phyloP scores from a whole-genome alignment of 2,113 vertebrate genomes.

The Lamprologus sp. region DNA sequence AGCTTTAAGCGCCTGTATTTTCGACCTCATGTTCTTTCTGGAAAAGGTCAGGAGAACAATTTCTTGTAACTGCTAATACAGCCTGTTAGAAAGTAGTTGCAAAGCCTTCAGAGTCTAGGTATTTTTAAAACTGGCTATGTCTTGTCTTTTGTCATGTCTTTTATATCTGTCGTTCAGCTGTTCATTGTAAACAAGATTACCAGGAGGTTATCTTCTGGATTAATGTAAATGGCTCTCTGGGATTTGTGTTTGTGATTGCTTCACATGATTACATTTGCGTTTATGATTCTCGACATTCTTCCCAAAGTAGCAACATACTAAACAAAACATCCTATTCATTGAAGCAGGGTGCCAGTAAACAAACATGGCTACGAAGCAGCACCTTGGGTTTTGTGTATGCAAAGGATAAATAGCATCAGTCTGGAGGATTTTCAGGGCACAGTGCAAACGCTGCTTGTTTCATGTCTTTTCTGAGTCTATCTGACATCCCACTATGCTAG shows the following conservation, averaged over 20 bases:
- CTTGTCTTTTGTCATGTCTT: background rate
- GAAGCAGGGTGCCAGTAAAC: background rate
- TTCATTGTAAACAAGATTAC: constrained; percentile 17
- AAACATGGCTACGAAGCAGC: background rate
- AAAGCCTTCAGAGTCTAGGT: background rate
- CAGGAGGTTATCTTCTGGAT: background rate
- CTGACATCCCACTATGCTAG: constrained; percentile 3
- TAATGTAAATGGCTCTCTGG: background rate
- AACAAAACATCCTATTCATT: constrained; percentile 18
- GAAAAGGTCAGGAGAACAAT: background rate
- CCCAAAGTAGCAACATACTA: background rate
- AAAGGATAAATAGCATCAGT: background rate
- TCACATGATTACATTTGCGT: background rate
- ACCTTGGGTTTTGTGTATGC: background rate
- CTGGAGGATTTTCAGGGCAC: background rate
- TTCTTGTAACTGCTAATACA: background rate
- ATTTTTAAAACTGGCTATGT: constrained; percentile 15
- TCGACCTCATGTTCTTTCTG: background rate
- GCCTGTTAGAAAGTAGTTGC: background rate
- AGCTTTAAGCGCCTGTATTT: background rate
- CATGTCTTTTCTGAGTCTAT: constrained; percentile 2
- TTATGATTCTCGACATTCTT: background rate
- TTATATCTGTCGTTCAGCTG: constrained; percentile 16
- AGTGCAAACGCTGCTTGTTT: constrained; percentile 3
- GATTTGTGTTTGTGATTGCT: constrained; percentile 16